phyloP scores from a whole-genome alignment of 1,140 invertebrate species.

The Trachymyrmex septentrionalis region DNA sequence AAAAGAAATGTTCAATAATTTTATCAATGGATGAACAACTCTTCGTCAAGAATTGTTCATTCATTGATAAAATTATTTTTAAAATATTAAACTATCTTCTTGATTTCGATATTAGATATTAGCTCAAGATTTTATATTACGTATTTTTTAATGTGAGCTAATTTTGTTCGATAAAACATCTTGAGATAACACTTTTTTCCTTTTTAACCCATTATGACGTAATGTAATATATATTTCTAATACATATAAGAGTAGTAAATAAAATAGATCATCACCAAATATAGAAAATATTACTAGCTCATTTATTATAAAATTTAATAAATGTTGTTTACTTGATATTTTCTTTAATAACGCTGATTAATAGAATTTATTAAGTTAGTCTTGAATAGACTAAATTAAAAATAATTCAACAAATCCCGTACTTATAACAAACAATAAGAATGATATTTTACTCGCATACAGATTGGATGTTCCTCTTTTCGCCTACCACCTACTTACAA shows the following conservation, averaged over 20 bases:
- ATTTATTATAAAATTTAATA: neutral
- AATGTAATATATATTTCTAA: constrained; percentile 19
- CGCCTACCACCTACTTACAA: neutral
- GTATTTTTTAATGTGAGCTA: neutral
- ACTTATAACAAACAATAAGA: constrained; percentile 19
- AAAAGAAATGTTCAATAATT: neutral
- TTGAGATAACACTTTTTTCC: neutral
- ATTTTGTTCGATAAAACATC: neutral
- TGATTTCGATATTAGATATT: neutral
- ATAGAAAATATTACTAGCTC: neutral
- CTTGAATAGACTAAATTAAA: neutral
- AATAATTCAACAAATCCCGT: neutral
- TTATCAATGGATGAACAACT: too few species aligned
- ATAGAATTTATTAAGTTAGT: neutral
- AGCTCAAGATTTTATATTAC: neutral
- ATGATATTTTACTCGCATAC: neutral
- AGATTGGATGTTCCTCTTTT: constrained; percentile 22
- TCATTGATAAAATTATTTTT: neutral
- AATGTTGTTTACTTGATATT: constrained; percentile 6
- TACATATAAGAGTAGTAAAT: neutral
- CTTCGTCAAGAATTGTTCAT: neutral
- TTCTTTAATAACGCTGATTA: neutral
- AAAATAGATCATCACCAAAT: neutral
- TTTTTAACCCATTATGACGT: neutral
- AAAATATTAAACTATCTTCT: neutral